Evolutionary conservation across 1,140 invertebrate species (phyloP), one percentile per base, ranked within the genome.

Genomic region (Calliopsis andreniformis): DNA sequence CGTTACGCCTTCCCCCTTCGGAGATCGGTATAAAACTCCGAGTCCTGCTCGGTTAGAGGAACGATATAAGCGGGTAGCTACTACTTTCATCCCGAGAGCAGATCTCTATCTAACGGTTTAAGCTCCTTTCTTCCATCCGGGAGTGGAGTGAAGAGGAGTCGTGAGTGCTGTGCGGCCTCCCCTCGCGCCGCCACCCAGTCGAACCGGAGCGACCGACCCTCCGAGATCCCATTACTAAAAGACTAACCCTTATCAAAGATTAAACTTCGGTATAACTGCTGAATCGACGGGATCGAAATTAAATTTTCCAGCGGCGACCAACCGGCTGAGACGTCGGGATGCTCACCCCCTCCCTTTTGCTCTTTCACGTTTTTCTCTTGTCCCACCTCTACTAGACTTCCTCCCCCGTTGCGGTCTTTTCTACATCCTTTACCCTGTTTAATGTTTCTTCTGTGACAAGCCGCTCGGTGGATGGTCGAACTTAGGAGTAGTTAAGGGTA

Each of bases 281-380:
- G 93, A 93, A 93, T 93, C 92, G 92, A 93, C 93, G 89, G 91
- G 91, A 92, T 93, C 89, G 92, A 93, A 93, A 93, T 93, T 93
- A 93, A 93, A 93, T 93, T 93, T 93, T 90, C 91, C 87, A 89
- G 86, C 87, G 76, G 82, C 79, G 78, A 64, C 84, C 80, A 78
- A 76, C 69, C 70, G 35, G 35, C 70, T 45, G 39, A 59, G 80
- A 83, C 85, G 80, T 83, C 32, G 25, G 82, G 79, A 86, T 86
- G 86, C 82, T 78, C 53, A 32, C 79, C 71, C 72, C 70, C 71
- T 66, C 78, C 82, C 69, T 80, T 71, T 80, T 66, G 76, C 76
- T 83, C 68, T 69, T 28, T 28, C 25, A 18, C 25, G 32, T 35
- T 53, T 75, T 70, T 66, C 23, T 32, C 51, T 67, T 47, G 20